These are phyloP conservation scores for Mesorhabditis spiculigera DNA, from an alignment of 2,888 invertebrate species.

Conservation along the genomic window DNA sequence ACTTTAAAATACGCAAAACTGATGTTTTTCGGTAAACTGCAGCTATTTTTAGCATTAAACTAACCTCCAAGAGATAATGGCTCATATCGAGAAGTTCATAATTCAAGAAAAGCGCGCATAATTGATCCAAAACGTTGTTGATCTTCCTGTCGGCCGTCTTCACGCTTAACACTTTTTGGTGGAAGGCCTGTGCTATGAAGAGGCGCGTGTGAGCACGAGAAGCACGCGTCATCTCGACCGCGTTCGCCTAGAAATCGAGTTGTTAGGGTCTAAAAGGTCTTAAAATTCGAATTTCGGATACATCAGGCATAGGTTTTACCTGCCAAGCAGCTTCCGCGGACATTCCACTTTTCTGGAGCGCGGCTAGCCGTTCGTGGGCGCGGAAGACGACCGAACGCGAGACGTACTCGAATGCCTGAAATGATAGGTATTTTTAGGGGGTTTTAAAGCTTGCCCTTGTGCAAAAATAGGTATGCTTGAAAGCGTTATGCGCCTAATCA, in stretches of 20 bases:
- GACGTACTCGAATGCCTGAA: conserved; percentile 4
- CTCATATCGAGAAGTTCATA: conserved; percentile 30
- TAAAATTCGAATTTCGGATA: no score
- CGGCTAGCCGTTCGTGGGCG: not conserved
- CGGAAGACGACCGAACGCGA: not conserved
- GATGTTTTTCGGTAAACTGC: no score
- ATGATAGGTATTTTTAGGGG: not conserved
- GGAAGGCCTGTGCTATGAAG: conserved; percentile 27
- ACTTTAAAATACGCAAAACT: no score
- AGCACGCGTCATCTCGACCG: conserved; percentile 13
- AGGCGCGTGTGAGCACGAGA: conserved; percentile 29
- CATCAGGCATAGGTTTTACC: no score
- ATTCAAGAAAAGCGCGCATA: conserved; percentile 72
- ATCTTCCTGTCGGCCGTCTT: conserved; percentile 9
- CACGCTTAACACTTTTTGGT: conserved; percentile 21
- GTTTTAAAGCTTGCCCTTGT: not conserved
- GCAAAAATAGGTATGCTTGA: no score
- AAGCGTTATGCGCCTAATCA: no score
- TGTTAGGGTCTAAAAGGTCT: no score
- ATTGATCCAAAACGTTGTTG: conserved; percentile 68
- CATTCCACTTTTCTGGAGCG: not conserved
- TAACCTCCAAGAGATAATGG: conserved; percentile 23
- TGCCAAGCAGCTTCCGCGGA: not conserved
- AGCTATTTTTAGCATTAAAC: no score
- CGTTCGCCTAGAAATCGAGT: no score